Base-by-base conservation (phyloP, 2,888 invertebrate genomes). In the Rhabditoides inermis region DNA sequence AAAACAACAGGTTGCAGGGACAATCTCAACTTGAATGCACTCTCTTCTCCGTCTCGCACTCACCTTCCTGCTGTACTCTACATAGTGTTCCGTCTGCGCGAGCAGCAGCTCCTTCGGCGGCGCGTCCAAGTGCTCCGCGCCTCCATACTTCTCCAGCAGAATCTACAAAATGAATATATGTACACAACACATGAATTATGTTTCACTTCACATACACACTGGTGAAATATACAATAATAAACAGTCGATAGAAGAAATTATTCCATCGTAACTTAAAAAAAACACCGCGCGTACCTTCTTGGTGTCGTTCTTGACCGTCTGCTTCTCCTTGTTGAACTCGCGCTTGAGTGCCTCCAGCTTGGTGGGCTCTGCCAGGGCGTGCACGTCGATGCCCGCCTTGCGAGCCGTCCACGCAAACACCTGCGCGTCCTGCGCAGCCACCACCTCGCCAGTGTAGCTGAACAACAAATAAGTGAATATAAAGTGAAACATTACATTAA, bases 321-420 rank as follows among this genome's bases (percentile, higher is more conserved):
- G 87, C 77, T 89, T 89, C 77, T 90, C 88, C 65, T 87, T 84
- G 53, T 86, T 86, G 77, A 89, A 94, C 78, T 94, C 88, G 50
- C 86, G 84, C 77, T 90, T 86, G 55, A 98, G 79, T 67, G 90
- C 79, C 78, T 94, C 95, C 58, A 95, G 80, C 79, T 94, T 94
- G 12, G 98, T 99, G 6, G 98, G 98, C 78, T 98, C 98, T 2
- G 95, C 95, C 63, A 95, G 82, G 52, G 94, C 82, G 77, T 94
- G 90, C 25, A 92, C 90, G 80, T 92, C 91, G 0, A 92, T 86
- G 3, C 92, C 91, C 56, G 57, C 7, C 56, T 68, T 61, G 36
- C 66, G 55, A 41, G 76, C 76, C 41, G 62, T 56, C 76, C 76
- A 76, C 1, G 76, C 76, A 52, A 77, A 76, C 2, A 77, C 77